Evolutionary conservation across 2,888 invertebrate species (phyloP).

Genomic region (Parascotia fuliginaria): DNA sequence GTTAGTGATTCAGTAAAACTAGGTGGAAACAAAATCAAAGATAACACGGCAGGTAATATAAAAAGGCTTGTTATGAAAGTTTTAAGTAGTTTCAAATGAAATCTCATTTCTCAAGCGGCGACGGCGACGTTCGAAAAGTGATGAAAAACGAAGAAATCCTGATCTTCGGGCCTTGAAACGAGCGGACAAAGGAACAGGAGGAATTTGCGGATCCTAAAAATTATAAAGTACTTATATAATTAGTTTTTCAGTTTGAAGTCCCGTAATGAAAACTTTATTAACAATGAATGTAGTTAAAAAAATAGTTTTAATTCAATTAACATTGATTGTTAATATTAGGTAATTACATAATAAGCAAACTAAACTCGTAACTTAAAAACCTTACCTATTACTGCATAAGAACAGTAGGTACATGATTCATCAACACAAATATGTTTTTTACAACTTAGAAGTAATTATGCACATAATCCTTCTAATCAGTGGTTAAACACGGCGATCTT

Average conservation of each 20-base stretch:
- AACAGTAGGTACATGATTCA: no score
- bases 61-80: constrained; percentile 35
- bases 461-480: no score
- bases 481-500: no score
- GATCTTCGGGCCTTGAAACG: constrained; percentile 4
- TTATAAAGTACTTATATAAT: background rate
- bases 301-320: background rate
- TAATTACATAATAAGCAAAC: no score
- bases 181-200: background rate
- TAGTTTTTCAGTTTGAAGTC: background rate
- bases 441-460: no score
- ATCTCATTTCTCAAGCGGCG: constrained; percentile 31
- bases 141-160: constrained; percentile 16
- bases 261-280: background rate
- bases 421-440: no score
- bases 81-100: constrained; percentile 44
- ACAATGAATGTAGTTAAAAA: background rate
- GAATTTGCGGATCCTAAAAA: background rate
- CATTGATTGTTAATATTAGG: no score
- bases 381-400: no score
- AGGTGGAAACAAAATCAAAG: constrained; percentile 1
- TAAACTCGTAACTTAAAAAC: no score
- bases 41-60: constrained; percentile 22
- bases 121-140: constrained; percentile 15
- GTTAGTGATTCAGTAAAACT: no score